A percentile compares a stretch with the other conserved stretches of the same genome.
Evolutionary conservation across 2,888 invertebrate species (phyloP).

Genomic region (Acrocera orbiculus): DNA sequence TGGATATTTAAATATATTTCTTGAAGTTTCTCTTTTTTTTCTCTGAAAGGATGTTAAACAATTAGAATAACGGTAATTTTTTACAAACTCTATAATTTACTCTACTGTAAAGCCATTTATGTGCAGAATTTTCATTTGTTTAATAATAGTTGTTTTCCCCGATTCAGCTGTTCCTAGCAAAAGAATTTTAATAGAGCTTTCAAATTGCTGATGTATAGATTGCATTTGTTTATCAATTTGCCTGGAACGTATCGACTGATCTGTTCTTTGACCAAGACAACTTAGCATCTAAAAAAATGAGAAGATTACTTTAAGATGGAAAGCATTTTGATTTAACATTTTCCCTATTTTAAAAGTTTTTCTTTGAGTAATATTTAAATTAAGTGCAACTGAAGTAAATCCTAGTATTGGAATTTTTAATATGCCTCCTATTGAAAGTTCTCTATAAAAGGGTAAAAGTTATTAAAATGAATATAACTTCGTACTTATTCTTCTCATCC

Average conservation of each 20-base stretch:
- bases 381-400: no score
- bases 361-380: no score
- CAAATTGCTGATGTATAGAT: slow-evolving; percentile 35
- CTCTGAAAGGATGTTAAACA: slow-evolving; percentile 33
- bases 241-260: slow-evolving; percentile 32
- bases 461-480: no score
- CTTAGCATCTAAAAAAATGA: slow-evolving; percentile 22
- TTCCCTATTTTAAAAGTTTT: no score
- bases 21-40: slow-evolving; percentile 44
- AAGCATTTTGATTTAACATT: no score
- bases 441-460: no score
- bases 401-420: no score
- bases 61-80: not conserved
- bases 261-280: slow-evolving; percentile 21
- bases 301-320: no score
- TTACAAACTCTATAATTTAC: slow-evolving; percentile 42
- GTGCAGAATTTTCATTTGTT: slow-evolving; percentile 74
- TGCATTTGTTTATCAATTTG: slow-evolving; percentile 37
- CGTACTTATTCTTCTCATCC: no score
- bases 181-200: slow-evolving; percentile 37
- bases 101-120: slow-evolving; percentile 56
- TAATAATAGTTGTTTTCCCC: slow-evolving; percentile 70
- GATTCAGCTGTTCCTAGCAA: slow-evolving; percentile 60
- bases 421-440: no score
- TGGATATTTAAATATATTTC: slow-evolving; percentile 56